Base-by-base conservation (phyloP, 2,888 invertebrate species). In the Diaperis boleti region DNA sequence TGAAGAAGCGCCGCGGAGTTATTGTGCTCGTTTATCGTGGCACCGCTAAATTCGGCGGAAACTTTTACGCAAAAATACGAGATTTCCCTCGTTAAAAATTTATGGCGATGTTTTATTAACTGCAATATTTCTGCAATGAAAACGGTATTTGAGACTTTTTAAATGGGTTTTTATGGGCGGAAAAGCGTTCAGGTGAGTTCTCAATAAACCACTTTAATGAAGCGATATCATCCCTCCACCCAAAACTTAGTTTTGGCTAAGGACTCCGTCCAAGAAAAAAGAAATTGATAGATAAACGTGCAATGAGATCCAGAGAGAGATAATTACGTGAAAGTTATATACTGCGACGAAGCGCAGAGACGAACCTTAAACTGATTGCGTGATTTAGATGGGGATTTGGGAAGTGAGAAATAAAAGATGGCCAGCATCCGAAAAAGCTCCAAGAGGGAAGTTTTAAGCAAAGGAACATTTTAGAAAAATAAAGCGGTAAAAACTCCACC, bases 231-330 rank as follows among this genome's bases (percentile, higher is more conserved):
- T 4, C 20, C 20, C 20, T 20, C 20, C 6, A 4, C 20, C 6
- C 26, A 26, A 26, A 6, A 20, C 20, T 20, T 3, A 31, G 17
- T 47, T 52, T 22, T 37, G 20, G 37, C 15, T 52, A 13, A n/a
- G 10, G 52, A 29, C 39, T 39, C 26, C 17, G 13, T 13, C 13
- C 2, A 33, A 33, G 26, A 35, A 49, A 55, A 55, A 54, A 54
- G 54, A 55, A 55, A 55, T 55, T 55, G 55, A 55, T 55, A 55
- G 55, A 55, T 55, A 55, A 55, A 55, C 52, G 55, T 31, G 6
- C 31, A 33, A 54, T 54, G 29, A 54, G 54, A 54, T 54, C 20
- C 26, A 15, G 26, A 26, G 54, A 41, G 42, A 55, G 55, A 55
- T 55, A 55, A 55, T 55, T 55, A 55, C 55, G 31, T 10, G 42